Evolutionary conservation across 1,140 invertebrate genomes (phyloP), one percentile per base, ranked within the genome.

Genomic region (Eupeodes corollae): DNA sequence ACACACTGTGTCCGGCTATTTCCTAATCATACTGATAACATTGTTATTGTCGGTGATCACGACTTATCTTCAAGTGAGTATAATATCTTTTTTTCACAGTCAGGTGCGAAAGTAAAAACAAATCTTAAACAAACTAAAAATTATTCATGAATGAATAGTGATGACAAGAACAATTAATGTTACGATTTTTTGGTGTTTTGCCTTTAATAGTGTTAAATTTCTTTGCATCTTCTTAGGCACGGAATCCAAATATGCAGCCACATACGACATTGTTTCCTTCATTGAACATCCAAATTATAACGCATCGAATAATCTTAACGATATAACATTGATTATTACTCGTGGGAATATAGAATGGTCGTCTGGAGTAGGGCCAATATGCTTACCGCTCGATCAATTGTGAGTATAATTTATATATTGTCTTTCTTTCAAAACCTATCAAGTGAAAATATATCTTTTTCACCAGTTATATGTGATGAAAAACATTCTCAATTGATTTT

Each of bases 311-410:
- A 46, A 58, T 10, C 14, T 37, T 1, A 67, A 67, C 35, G 64
- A 67, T 34, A 58, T 67, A 40, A 53, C 61, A 1, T 21, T 67
- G 15, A 43, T 67, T 1, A 47, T 51, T 6, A 63, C 60, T 2
- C 21, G 33, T 1, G 44, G 33, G 1, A 6, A 39, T 8, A 60
- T 67, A 0, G 52, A 55, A 30, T 67, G 59, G 54, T 57, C 57
- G 0, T 44, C 58, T 0, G 63, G 64, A 31, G 64, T 67, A 40
- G 64, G 53, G 0, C 64, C 64, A 1, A 54, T 67, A 47, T 67
- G 64, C 40, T 46, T 67, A 12, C 64, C 64, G 11, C 43, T 59
- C 11, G 31, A 47, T 12, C 46, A 61, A 41, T 11, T 44, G 63
- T 67, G 48, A 59, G 59, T 47, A 48, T 13, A 34, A 32, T n/a